Percentiles rank a stretch among this genome's conserved stretches.
Evolutionary conservation across 2,113 vertebrate species (phyloP).

Genomic region (Colaptes auratus): DNA sequence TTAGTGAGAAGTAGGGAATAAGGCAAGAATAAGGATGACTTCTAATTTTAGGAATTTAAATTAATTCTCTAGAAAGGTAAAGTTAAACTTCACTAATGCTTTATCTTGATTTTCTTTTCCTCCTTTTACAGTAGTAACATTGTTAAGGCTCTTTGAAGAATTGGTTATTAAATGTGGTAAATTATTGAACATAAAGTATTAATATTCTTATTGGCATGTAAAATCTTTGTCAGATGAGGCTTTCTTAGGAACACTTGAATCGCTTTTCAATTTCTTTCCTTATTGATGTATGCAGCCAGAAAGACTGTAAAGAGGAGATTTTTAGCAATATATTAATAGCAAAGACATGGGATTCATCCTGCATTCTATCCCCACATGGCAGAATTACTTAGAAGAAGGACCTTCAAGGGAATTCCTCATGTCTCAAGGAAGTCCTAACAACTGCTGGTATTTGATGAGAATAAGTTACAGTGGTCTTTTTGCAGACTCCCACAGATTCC

Average conservation of each 20-base stretch:
- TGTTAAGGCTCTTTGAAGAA: background rate
- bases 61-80: background rate
- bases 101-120: background rate
- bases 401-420: background rate
- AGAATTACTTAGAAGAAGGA: background rate
- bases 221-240: background rate
- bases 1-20: background rate
- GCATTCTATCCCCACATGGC: background rate
- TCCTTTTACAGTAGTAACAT: background rate
- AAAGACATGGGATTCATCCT: background rate
- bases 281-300: background rate
- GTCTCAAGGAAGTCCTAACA: background rate
- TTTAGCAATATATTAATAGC: background rate
- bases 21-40: background rate
- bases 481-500: background rate
- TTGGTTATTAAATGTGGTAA: background rate
- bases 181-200: background rate
- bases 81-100: background rate
- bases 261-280: background rate
- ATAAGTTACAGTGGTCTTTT: background rate
- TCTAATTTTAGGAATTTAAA: background rate
- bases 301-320: background rate
- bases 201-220: background rate
- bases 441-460: background rate
- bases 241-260: background rate